phyloP scores from a whole-genome alignment of 2,888 invertebrate genomes.

The Pandemis heparana region DNA sequence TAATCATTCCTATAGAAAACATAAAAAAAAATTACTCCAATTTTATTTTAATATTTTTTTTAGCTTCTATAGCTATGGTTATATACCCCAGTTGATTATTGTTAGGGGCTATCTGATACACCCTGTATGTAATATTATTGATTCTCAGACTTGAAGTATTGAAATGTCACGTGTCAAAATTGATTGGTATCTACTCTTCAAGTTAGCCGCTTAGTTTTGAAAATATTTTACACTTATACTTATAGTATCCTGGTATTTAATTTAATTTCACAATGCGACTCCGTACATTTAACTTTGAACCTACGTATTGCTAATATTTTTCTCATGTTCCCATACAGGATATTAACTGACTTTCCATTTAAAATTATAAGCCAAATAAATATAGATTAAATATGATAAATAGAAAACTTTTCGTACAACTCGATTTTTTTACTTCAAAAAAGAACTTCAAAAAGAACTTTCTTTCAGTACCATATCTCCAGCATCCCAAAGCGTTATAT shows the following conservation, averaged over 20 bases:
- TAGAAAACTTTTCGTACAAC: neutral
- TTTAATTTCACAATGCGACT: neutral
- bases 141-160: too few species aligned
- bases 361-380: neutral
- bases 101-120: too few species aligned
- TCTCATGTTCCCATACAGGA: neutral
- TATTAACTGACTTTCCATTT: neutral
- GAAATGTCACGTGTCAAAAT: too few species aligned
- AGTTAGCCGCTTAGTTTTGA: neutral
- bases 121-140: too few species aligned
- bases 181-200: neutral
- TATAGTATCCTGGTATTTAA: neutral
- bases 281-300: conserved; percentile 16
- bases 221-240: conserved; percentile 7
- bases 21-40: too few species aligned
- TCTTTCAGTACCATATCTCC: too few species aligned
- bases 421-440: neutral
- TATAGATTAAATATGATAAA: neutral
- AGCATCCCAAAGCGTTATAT: too few species aligned
- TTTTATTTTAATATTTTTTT: too few species aligned
- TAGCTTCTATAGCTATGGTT: too few species aligned
- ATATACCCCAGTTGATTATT: too few species aligned
- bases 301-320: conserved; percentile 13
- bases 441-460: too few species aligned
- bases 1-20: too few species aligned